These are phyloP conservation scores for Hippoglossus stenolepis DNA, from an alignment of 2,113 vertebrate genomes.

Conservation along the genomic window DNA sequence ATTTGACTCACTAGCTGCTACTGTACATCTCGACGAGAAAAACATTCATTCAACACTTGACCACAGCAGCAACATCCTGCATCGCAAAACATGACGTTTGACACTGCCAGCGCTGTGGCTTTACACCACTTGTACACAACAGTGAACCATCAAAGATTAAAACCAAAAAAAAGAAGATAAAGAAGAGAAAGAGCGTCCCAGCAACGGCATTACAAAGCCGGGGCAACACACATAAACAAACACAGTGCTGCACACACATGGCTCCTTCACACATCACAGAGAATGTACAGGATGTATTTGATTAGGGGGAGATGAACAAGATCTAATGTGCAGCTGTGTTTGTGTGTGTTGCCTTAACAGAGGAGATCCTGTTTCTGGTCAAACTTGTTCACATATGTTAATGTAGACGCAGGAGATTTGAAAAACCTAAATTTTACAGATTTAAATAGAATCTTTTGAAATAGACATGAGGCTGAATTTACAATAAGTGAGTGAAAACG, in stretches of 20 bases:
- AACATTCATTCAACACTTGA: slow-evolving; percentile 1
- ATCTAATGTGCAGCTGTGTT: not conserved
- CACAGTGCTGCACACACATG: not conserved
- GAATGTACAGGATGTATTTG: slow-evolving; percentile 1
- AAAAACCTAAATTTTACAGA: no score
- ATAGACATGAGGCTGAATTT: no score
- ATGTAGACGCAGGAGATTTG: no score
- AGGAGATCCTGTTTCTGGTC: no score
- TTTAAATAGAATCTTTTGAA: no score
- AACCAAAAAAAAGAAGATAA: not conserved
- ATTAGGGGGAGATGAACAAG: not conserved
- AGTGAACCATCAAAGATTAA: slow-evolving; percentile 47
- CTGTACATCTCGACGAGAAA: not conserved
- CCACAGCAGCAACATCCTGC: slow-evolving; percentile 19
- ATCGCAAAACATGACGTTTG: not conserved
- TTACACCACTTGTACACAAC: slow-evolving; percentile 36
- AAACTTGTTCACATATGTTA: no score
- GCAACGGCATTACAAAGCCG: not conserved
- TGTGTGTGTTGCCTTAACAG: not conserved
- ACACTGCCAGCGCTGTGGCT: slow-evolving; percentile 21
- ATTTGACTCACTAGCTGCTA: not conserved
- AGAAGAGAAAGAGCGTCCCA: no score
- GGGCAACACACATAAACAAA: not conserved
- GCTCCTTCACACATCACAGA: not conserved
- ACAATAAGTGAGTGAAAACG: not conserved